phyloP scores from a whole-genome alignment of 2,888 invertebrate species.

The Nemurella pictetii region DNA sequence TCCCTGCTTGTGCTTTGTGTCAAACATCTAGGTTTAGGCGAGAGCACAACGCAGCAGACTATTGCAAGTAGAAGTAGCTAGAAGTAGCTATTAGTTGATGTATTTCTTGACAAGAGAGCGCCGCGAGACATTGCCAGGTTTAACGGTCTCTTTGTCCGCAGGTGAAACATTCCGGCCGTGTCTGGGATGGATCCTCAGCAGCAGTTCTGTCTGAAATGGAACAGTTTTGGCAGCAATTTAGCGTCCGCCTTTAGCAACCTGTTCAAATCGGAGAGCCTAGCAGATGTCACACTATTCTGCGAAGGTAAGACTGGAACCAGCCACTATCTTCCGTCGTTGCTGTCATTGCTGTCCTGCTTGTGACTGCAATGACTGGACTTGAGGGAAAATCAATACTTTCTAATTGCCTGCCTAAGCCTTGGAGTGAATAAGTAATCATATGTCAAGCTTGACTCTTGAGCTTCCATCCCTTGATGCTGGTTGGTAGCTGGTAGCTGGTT shows the following conservation, averaged over 20 bases:
- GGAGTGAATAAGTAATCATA: neutral
- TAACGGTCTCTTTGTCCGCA: slow-evolving; percentile 52
- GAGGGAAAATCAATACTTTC: neutral
- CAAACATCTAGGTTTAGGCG: no score
- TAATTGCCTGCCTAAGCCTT: neutral
- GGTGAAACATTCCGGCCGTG: slow-evolving; percentile 65
- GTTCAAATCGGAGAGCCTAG: slow-evolving; percentile 90
- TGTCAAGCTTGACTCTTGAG: no score
- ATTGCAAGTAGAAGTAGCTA: no score
- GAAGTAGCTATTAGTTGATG: no score
- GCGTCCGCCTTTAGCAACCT: slow-evolving; percentile 90
- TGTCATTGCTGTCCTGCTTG: neutral
- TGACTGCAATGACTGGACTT: neutral
- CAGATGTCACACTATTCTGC: slow-evolving; percentile 91
- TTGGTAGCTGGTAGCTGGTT: no score
- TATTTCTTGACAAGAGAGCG: slow-evolving; percentile 12
- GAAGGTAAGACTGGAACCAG: no score
- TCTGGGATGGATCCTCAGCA: slow-evolving; percentile 90
- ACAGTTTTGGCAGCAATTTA: slow-evolving; percentile 92
- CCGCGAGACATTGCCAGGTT: neutral
- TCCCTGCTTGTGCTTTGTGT: no score
- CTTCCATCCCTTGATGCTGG: no score
- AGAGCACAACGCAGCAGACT: no score
- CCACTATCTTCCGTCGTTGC: slow-evolving; percentile 11
- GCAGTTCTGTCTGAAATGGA: slow-evolving; percentile 95